phyloP scores from a whole-genome alignment of 1,140 invertebrate species.

The Procambarus clarkii region DNA sequence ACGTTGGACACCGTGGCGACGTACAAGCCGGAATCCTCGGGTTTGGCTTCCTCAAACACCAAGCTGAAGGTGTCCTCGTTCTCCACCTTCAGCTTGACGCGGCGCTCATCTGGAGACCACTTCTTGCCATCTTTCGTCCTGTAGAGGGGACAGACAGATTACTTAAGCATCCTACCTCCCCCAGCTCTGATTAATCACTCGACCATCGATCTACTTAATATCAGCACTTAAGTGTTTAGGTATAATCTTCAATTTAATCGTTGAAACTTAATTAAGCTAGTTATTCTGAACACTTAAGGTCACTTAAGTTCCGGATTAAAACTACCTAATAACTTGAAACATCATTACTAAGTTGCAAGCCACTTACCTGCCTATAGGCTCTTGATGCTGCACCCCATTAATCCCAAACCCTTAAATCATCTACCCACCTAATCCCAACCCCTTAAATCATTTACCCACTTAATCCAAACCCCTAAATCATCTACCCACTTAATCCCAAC shows the following conservation, averaged over 20 bases:
- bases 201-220: no score
- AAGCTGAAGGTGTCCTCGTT: constrained; percentile 64
- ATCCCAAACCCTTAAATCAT: not conserved
- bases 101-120: constrained; percentile 44
- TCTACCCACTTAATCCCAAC: not conserved
- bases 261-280: no score
- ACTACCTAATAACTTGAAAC: no score
- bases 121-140: constrained; percentile 72
- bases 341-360: no score
- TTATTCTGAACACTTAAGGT: no score
- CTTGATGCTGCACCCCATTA: not conserved
- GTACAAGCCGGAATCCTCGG: constrained; percentile 65
- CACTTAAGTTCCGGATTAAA: no score
- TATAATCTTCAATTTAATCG: no score
- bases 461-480: no score
- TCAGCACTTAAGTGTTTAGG: no score
- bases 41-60: constrained; percentile 56
- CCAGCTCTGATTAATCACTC: no score
- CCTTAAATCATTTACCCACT: no score
- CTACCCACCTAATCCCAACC: not conserved
- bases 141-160: not conserved
- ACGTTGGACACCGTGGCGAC: constrained; percentile 63
- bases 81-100: constrained; percentile 66
- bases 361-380: not conserved
- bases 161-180: no score